Evolutionary conservation across 2,888 invertebrate genomes (phyloP).

Genomic region (Perithous albicinctus): DNA sequence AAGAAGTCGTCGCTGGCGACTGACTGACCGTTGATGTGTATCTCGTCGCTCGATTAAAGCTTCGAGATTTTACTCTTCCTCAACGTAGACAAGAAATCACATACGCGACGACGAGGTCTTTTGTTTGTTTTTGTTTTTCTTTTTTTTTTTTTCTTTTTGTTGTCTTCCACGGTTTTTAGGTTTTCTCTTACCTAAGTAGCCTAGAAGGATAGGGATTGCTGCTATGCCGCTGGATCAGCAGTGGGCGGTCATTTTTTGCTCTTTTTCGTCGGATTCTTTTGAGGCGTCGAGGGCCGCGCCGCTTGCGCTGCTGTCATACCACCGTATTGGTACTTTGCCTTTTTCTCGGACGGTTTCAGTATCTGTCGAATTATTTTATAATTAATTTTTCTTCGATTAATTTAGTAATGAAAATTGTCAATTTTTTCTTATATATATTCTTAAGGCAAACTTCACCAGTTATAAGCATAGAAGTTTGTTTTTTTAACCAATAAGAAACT

Average conservation of each 20-base stretch:
- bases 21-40: conserved; percentile 19
- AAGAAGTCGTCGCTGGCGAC: conserved; percentile 52
- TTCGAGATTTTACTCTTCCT: conserved; percentile 36
- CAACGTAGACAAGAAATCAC: conserved; percentile 50
- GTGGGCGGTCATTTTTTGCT: conserved; percentile 87
- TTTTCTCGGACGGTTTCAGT: conserved; percentile 99
- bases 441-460: too few species aligned
- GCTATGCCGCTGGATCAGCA: conserved; percentile 79
- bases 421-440: too few species aligned
- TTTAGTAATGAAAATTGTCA: too few species aligned
- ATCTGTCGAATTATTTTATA: conserved; percentile 88
- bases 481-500: too few species aligned
- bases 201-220: conserved; percentile 82
- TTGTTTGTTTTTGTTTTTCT: conserved; percentile 13
- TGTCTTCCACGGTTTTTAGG: conserved; percentile 43
- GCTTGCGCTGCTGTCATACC: conserved; percentile 90
- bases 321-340: conserved; percentile 99
- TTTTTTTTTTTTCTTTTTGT: conserved; percentile 19
- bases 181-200: conserved; percentile 65
- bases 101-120: conserved; percentile 55
- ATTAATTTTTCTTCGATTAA: background rate
- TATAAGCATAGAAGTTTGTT: too few species aligned
- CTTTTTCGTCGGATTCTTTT: conserved; percentile 88
- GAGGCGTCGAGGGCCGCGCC: conserved; percentile 94
- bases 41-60: conserved; percentile 32